phyloP scores from a whole-genome alignment of 2,888 invertebrate genomes.

The Euspilapteryx auroguttella region DNA sequence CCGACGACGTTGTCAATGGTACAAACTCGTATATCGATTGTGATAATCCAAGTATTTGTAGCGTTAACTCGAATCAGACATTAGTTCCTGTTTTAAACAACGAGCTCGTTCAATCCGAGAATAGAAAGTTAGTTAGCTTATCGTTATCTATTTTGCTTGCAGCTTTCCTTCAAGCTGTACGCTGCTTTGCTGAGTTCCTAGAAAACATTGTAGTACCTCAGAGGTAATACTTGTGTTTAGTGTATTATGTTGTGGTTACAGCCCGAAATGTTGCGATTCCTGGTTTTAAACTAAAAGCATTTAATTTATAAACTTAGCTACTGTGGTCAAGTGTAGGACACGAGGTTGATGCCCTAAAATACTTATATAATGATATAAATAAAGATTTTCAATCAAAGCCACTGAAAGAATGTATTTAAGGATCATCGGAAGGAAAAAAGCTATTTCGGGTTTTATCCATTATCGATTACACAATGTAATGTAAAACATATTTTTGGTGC shows the following conservation, averaged over 20 bases:
- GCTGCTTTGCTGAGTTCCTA: conserved; percentile 63
- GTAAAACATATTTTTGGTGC: conserved; percentile 43
- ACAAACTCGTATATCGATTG: conserved; percentile 29
- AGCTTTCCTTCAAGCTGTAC: conserved; percentile 63
- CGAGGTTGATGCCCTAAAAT: no score
- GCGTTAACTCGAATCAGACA: conserved; percentile 27
- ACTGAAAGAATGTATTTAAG: no score
- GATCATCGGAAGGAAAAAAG: no score
- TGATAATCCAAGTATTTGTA: conserved; percentile 34
- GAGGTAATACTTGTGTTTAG: conserved; percentile 22
- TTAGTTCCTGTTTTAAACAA: conserved; percentile 48
- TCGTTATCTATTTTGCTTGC: conserved; percentile 64
- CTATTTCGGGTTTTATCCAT: no score
- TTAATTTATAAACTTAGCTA: no score
- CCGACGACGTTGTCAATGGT: conserved; percentile 25
- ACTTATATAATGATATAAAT: no score
- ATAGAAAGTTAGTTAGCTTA: conserved; percentile 58
- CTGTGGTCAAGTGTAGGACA: no score
- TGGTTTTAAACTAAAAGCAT: no score
- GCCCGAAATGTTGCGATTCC: no score
- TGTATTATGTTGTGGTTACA: neutral
- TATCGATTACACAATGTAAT: no score
- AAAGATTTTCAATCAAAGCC: no score
- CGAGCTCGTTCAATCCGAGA: conserved; percentile 40
- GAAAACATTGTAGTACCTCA: conserved; percentile 60